These are phyloP conservation scores for Dicentrarchus labrax DNA, from an alignment of 2,113 vertebrate genomes.

Conservation along the genomic window DNA sequence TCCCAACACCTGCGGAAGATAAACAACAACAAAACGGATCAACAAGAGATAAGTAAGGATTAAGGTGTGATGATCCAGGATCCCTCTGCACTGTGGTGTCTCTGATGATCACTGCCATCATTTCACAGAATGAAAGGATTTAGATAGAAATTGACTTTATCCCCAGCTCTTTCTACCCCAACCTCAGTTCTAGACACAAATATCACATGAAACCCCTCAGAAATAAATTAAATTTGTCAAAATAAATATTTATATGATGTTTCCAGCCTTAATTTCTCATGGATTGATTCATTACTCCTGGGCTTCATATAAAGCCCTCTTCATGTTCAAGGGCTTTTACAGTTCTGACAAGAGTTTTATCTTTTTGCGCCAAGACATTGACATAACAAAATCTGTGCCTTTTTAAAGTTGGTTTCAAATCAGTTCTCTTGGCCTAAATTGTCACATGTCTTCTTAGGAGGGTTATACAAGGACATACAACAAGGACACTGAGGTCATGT, in stretches of 20 bases:
- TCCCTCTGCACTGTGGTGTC: neutral
- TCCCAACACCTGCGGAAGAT: slow-evolving; percentile 93
- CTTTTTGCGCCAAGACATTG: neutral
- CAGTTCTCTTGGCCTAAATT: neutral
- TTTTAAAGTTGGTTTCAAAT: slow-evolving; percentile 27
- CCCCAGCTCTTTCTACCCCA: too few species aligned
- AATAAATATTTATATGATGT: neutral
- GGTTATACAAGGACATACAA: too few species aligned
- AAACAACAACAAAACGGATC: slow-evolving; percentile 39
- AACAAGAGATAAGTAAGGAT: slow-evolving; percentile 1
- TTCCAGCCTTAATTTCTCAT: neutral
- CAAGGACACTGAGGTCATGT: neutral
- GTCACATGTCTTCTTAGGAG: neutral
- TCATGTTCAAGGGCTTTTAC: neutral
- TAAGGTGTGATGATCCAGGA: slow-evolving; percentile 9
- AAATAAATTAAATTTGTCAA: neutral
- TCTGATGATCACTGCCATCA: neutral
- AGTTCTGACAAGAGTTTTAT: neutral
- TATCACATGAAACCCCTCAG: neutral
- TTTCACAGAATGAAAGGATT: slow-evolving; percentile 10
- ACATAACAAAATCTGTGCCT: slow-evolving; percentile 3
- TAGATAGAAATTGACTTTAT: neutral
- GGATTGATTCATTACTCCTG: neutral
- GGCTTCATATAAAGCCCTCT: neutral
- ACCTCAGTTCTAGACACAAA: neutral